Percentiles rank a stretch among this genome's conserved stretches.
phyloP scores from a whole-genome alignment of 2,113 vertebrate species.

The Poecilia latipinna region DNA sequence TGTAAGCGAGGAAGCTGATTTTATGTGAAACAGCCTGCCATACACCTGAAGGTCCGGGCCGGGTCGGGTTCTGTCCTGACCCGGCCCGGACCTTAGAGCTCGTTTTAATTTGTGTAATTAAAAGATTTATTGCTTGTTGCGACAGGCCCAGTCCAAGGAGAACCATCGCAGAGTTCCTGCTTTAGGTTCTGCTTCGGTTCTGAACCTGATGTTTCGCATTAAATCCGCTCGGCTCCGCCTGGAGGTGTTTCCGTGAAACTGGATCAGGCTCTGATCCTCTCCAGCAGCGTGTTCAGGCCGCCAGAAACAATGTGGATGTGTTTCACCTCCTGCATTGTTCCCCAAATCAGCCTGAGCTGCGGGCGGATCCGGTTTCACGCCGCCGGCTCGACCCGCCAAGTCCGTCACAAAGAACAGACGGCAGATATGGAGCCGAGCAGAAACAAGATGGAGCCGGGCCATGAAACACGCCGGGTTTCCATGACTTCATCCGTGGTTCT shows the following conservation, averaged over 20 bases:
- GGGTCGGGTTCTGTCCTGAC: too few species aligned
- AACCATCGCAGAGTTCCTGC: too few species aligned
- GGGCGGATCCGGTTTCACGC: neutral
- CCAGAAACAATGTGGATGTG: neutral
- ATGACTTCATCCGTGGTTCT: neutral
- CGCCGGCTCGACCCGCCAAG: neutral
- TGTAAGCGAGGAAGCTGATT: too few species aligned
- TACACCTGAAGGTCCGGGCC: too few species aligned
- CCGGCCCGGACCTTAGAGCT: too few species aligned
- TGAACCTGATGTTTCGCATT: neutral
- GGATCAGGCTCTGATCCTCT: neutral
- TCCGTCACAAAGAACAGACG: neutral
- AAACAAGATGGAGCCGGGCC: neutral
- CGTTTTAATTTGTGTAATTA: too few species aligned
- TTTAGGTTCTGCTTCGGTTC: neutral
- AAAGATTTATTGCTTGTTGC: too few species aligned
- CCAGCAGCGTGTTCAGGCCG: neutral
- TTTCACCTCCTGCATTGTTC: neutral
- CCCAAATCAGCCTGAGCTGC: neutral
- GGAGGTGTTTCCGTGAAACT: neutral
- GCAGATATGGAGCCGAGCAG: neutral
- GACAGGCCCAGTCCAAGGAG: too few species aligned
- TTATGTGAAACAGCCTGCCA: too few species aligned
- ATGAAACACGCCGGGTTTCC: neutral
- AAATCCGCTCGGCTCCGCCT: neutral